A percentile compares a stretch with the other conserved stretches of the same genome.
phyloP scores from a whole-genome alignment of 2,797 vertebrate genomes.

The Orestias chungarensis region DNA sequence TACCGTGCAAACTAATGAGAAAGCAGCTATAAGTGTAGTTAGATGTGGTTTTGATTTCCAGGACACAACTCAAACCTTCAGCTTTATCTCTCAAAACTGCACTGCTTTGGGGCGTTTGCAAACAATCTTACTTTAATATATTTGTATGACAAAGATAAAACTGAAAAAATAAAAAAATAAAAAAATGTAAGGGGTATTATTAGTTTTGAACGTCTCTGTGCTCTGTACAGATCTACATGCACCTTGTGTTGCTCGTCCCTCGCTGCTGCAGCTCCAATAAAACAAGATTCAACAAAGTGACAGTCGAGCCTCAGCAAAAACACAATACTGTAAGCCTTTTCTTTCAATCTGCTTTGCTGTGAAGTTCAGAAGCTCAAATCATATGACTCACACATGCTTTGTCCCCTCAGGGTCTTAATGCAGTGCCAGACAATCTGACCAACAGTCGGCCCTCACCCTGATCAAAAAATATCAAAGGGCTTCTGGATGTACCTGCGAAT shows the following conservation, averaged over 20 bases:
- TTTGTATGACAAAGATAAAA: neutral
- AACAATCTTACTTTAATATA: neutral
- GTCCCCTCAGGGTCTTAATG: slow-evolving; percentile 61
- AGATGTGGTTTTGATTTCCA: neutral
- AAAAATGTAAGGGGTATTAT: neutral
- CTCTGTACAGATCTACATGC: slow-evolving; percentile 30
- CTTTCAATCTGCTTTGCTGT: slow-evolving; percentile 58
- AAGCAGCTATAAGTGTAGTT: neutral
- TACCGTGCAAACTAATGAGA: no score
- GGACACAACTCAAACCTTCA: neutral
- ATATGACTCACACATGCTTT: slow-evolving; percentile 65
- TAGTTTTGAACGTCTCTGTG: neutral
- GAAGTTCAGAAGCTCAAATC: slow-evolving; percentile 43
- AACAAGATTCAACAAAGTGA: slow-evolving; percentile 52
- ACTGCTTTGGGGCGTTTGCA: neutral
- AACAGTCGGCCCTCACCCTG: slow-evolving; percentile 25
- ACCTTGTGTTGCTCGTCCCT: slow-evolving; percentile 19
- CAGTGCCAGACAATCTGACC: slow-evolving; percentile 58
- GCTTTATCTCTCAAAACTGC: no score
- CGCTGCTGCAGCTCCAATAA: slow-evolving; percentile 30
- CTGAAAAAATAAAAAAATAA: neutral
- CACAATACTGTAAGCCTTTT: slow-evolving; percentile 54
- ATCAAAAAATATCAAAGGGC: slow-evolving; percentile 42
- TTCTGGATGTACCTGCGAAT: slow-evolving; percentile 13
- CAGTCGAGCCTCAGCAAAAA: slow-evolving; percentile 42